phyloP scores from a whole-genome alignment of 2,888 invertebrate species.

The Ormyrus rosae region DNA sequence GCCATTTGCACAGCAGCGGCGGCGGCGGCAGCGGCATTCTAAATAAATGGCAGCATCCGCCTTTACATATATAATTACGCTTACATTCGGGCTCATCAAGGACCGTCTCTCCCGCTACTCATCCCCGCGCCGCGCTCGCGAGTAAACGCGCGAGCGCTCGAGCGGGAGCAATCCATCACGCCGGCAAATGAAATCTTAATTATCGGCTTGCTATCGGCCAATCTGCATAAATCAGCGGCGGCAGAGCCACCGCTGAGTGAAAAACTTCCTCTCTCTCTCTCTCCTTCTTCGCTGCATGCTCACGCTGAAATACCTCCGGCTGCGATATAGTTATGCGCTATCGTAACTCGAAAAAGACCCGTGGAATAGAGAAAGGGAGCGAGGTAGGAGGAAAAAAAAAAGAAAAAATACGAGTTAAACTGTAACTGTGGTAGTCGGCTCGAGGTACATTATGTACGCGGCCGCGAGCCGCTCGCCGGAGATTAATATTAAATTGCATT shows the following conservation, averaged over 20 bases:
- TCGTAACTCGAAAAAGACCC: neutral
- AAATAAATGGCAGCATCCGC: constrained; percentile 19
- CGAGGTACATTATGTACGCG: neutral
- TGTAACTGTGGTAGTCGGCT: neutral
- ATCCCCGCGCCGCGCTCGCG: neutral
- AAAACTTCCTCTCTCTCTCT: neutral
- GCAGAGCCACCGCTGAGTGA: neutral
- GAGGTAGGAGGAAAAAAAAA: neutral
- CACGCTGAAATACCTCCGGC: neutral
- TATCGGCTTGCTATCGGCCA: constrained; percentile 63
- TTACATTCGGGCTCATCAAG: neutral
- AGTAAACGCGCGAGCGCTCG: neutral
- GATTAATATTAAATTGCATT: constrained; percentile 26
- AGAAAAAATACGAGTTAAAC: neutral
- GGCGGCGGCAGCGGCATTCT: neutral
- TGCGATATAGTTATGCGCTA: neutral
- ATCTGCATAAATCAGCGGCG: constrained; percentile 67
- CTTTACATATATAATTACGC: constrained; percentile 7
- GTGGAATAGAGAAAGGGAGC: neutral
- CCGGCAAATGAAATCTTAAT: constrained; percentile 69
- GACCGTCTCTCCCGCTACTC: neutral
- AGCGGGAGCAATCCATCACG: constrained; percentile 61
- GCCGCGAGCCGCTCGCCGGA: neutral
- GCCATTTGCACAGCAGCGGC: neutral
- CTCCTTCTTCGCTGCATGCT: neutral